Percentiles rank a stretch among this genome's conserved stretches.
Evolutionary conservation across 2,797 vertebrate species (phyloP).

Genomic region (Pangasius larnaudii): DNA sequence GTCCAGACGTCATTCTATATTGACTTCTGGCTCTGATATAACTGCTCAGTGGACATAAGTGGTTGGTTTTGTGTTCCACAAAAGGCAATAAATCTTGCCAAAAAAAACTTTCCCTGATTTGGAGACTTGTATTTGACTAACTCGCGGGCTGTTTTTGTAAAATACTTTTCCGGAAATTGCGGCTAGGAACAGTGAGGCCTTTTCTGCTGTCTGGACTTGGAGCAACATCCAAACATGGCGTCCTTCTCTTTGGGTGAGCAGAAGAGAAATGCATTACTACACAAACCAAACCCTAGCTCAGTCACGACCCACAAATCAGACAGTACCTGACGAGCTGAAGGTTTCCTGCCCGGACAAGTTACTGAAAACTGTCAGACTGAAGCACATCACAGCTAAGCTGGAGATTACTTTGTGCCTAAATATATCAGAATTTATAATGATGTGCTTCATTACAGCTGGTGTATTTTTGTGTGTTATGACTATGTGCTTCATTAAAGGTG

Average conservation of each 20-base stretch:
- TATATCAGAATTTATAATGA: neutral
- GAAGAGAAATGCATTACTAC: neutral
- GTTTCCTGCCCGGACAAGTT: constrained; percentile 10
- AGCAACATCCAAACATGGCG: neutral
- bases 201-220: neutral
- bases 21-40: neutral
- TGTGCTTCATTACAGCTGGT: neutral
- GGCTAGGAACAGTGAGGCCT: too few relatives aligned
- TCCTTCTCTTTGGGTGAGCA: neutral
- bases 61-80: neutral
- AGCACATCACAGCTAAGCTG: neutral
- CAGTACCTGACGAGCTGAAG: neutral
- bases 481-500: neutral
- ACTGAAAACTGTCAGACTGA: neutral
- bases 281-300: neutral
- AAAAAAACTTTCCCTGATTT: neutral
- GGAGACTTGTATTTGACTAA: neutral
- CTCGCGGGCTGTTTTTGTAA: neutral
- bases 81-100: neutral
- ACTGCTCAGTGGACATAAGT: neutral
- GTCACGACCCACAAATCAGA: neutral
- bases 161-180: neutral
- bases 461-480: neutral
- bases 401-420: neutral
- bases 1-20: constrained; percentile 10